phyloP scores from a whole-genome alignment of 2,888 invertebrate genomes.

The Pollenia angustigena region DNA sequence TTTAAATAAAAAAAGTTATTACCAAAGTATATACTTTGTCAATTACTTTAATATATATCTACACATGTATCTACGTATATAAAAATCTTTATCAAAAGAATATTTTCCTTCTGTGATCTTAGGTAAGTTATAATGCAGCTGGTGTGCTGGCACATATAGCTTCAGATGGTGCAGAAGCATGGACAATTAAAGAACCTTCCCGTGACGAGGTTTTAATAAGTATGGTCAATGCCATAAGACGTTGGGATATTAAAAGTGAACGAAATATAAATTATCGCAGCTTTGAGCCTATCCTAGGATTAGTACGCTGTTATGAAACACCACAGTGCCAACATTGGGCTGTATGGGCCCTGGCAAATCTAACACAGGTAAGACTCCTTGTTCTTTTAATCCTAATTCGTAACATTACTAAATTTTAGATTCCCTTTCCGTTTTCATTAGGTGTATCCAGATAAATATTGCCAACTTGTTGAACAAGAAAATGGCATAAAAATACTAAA shows the following conservation, averaged over 20 bases:
- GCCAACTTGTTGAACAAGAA: slow-evolving; percentile 93
- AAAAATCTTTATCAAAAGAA: background rate
- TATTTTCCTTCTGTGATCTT: slow-evolving; percentile 37
- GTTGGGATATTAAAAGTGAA: slow-evolving; percentile 94
- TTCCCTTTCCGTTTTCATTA: slow-evolving; percentile 81
- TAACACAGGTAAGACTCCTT: slow-evolving; percentile 87
- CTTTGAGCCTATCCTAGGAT: slow-evolving; percentile 95
- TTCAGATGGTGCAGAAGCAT: slow-evolving; percentile 93
- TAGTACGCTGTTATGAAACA: slow-evolving; percentile 93
- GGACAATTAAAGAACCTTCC: slow-evolving; percentile 90
- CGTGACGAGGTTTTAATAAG: slow-evolving; percentile 89
- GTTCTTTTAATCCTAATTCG: background rate
- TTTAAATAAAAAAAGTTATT: too few relatives aligned
- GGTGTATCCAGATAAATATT: slow-evolving; percentile 93
- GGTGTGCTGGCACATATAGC: slow-evolving; percentile 98
- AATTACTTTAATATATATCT: too few relatives aligned
- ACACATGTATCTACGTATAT: too few relatives aligned
- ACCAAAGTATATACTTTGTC: too few relatives aligned
- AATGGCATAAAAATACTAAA: slow-evolving; percentile 91
- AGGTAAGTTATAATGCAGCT: slow-evolving; percentile 97
- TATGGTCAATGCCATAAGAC: slow-evolving; percentile 92
- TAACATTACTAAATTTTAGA: background rate
- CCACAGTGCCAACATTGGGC: slow-evolving; percentile 98
- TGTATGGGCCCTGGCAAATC: slow-evolving; percentile 98
- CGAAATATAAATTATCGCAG: slow-evolving; percentile 98